Evolutionary conservation across 2,888 invertebrate genomes (phyloP).

Genomic region (Drosophila mulleri): DNA sequence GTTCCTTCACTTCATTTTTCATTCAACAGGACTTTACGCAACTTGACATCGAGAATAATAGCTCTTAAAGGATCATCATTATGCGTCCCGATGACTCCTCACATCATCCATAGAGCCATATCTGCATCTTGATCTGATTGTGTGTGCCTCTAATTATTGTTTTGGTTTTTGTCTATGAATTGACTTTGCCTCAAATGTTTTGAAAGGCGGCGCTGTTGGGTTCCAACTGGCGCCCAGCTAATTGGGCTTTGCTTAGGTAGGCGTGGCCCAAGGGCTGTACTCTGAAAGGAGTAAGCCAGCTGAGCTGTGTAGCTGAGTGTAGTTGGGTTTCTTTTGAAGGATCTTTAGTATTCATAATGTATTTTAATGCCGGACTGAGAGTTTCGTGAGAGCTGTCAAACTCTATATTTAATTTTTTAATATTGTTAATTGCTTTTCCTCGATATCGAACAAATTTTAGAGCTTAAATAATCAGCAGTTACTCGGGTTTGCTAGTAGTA

Average conservation of each 20-base stretch:
- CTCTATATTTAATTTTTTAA: too few species aligned
- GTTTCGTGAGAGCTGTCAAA: too few species aligned
- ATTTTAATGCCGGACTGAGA: background rate
- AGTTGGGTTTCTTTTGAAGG: background rate
- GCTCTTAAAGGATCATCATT: constrained; percentile 70
- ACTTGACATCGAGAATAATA: constrained; percentile 33
- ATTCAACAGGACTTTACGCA: constrained; percentile 64
- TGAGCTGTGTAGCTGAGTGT: constrained; percentile 1
- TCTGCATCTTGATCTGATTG: constrained; percentile 47
- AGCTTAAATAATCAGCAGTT: too few species aligned
- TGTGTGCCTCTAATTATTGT: constrained; percentile 62
- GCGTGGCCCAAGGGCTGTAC: background rate
- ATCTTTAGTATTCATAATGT: background rate
- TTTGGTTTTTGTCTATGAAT: constrained; percentile 58
- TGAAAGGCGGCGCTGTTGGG: constrained; percentile 52
- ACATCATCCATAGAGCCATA: constrained; percentile 7
- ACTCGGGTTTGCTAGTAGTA: too few species aligned
- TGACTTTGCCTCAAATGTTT: constrained; percentile 44
- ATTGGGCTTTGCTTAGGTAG: background rate
- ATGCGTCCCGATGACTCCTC: constrained; percentile 59
- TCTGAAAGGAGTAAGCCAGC: background rate
- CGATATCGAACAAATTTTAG: too few species aligned
- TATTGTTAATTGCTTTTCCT: too few species aligned
- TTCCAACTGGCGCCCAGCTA: constrained; percentile 34
- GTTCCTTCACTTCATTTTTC: constrained; percentile 57